Base-by-base conservation (phyloP, 2,797 vertebrate species). In the Botia kubotai region DNA sequence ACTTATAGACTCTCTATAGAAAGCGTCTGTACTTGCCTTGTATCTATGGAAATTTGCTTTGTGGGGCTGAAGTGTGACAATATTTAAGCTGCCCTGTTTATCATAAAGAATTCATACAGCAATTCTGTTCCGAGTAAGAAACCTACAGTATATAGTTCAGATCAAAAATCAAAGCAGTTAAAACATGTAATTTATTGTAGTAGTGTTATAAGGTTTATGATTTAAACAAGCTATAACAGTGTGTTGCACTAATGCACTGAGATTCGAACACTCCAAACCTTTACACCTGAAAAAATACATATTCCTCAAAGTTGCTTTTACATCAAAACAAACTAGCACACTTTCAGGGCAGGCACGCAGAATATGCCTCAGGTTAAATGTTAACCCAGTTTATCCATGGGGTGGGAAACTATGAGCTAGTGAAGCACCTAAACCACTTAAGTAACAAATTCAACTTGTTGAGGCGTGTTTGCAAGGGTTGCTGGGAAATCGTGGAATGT, bases 401-500 rank as follows among this genome's bases (percentile, higher is more conserved):
- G 39, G 23, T 13, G 60, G 57, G 66, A 57, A 65, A 71, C 62
- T 57, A 39, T 23, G 11, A 19, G 67, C 62, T 39, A 57, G 57
- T n/a, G 53, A 50, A 62, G 71, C 69, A 82, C 76, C 84, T 88
- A 84, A 85, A 88, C 86, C 90, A 88, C 90, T 92, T 90, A 88
- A 92, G 93, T 92, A 93, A 92, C 93, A 90, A 93, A 93, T 91
- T 84, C 92, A 93, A 95, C 96, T 95, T 97, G 96, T 96, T 93
- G 90, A 91, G 94, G 95, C 96, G 95, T 95, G 96, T 93, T 94
- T 92, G 93, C 92, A 93, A 93, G 94, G 94, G 93, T 92, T 95
- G 94, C 94, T 95, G 93, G 93, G 93, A 96, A 94, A 92, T 93
- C 87, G 89, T 95, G 96, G 96, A 97, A 97, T 97, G 96, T 90